Evolutionary conservation across 2,113 vertebrate species (phyloP).

Genomic region (Hassar affinis): DNA sequence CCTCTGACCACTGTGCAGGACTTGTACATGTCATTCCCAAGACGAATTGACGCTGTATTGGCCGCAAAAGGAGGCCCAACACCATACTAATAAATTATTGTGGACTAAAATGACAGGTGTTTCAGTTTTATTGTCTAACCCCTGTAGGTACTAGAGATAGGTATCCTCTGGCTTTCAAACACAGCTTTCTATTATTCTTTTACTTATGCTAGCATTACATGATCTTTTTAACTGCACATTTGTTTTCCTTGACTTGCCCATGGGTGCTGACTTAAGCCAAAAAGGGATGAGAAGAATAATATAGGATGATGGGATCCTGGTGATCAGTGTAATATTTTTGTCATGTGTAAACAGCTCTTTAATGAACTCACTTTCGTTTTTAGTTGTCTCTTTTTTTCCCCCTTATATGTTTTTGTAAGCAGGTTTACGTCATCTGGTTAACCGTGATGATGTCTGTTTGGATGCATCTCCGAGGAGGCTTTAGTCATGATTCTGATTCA

Average conservation of each 20-base stretch:
- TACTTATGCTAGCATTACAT: not conserved
- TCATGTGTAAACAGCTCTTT: not conserved
- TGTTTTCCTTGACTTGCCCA: not conserved
- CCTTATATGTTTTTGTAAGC: conserved; percentile 1
- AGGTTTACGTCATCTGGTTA: conserved; percentile 7
- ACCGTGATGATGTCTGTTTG: conserved; percentile 32
- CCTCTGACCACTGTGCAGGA: no score
- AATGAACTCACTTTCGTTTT: conserved; percentile 14
- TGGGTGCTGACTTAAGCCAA: not conserved
- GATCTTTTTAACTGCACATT: not conserved
- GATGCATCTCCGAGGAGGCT: conserved; percentile 33
- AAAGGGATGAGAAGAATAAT: not conserved
- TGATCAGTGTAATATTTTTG: not conserved
- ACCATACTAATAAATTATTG: no score
- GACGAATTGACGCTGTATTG: no score
- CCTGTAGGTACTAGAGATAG: no score
- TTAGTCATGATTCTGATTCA: conserved; percentile 10
- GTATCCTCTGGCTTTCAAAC: not conserved
- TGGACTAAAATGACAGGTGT: no score
- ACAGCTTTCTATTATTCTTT: not conserved
- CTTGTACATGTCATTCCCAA: no score
- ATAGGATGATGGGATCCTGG: not conserved
- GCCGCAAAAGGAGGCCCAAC: no score
- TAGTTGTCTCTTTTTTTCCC: not conserved
- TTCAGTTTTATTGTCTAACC: no score